Conservation (phyloP, 1,140 invertebrate genomes). For the Tribolium madens region DNA sequence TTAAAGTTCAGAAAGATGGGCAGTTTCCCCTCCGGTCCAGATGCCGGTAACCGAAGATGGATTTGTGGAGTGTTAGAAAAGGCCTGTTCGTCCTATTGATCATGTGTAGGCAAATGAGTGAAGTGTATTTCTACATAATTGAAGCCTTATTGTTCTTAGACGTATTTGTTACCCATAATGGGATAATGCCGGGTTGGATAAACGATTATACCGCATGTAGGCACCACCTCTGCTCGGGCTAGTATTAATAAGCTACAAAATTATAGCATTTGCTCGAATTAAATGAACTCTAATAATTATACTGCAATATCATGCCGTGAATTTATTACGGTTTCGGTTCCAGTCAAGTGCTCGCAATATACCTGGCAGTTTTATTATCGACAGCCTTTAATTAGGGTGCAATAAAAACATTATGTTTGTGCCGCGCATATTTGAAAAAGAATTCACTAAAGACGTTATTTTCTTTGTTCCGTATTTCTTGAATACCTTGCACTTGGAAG, state of each 20-base stretch:
- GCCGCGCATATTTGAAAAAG: constrained; percentile 3
- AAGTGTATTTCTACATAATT: not conserved
- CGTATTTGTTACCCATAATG: constrained; percentile 41
- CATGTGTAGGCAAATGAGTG: not conserved
- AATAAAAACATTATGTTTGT: constrained; percentile 12
- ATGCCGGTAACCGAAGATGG: constrained; percentile 7
- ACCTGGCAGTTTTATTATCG: constrained; percentile 26
- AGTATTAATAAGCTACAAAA: constrained; percentile 8
- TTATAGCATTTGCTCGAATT: constrained; percentile 23
- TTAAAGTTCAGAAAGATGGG: constrained; percentile 12
- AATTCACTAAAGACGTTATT: not conserved
- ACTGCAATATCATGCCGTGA: constrained; percentile 26
- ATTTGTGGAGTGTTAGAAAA: not conserved
- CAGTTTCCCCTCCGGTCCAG: not conserved
- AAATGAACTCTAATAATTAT: constrained; percentile 18
- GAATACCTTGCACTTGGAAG: not conserved
- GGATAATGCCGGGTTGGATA: constrained; percentile 33
- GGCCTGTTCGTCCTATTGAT: too few relatives aligned
- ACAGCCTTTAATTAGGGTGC: constrained; percentile 23
- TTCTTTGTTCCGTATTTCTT: constrained; percentile 22
- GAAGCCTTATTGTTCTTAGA: constrained; percentile 40
- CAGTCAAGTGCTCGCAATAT: constrained; percentile 23
- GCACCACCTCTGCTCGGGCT: not conserved
- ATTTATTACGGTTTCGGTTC: constrained; percentile 8
- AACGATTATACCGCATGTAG: constrained; percentile 30